phyloP scores from a whole-genome alignment of 2,888 invertebrate genomes.

The Lithophane leautieri region DNA sequence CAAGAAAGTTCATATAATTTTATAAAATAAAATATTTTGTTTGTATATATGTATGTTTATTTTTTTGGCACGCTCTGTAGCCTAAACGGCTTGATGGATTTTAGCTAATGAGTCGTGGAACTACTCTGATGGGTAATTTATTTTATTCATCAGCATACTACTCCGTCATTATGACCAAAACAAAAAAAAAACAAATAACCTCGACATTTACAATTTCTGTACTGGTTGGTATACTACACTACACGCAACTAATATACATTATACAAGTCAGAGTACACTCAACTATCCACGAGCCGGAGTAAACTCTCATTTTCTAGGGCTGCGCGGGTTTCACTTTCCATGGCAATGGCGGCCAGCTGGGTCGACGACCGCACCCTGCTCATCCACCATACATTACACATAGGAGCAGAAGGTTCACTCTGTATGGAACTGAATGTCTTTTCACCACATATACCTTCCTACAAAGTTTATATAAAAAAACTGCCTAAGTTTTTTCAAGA shows the following conservation, averaged over 20 bases:
- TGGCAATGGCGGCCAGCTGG: constrained; percentile 45
- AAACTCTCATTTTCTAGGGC: constrained; percentile 67
- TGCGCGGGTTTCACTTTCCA: constrained; percentile 65
- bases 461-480: neutral
- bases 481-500: too few species aligned
- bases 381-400: constrained; percentile 26
- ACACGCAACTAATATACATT: neutral
- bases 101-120: too few species aligned
- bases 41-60: too few species aligned
- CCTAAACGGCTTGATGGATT: too few species aligned
- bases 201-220: neutral
- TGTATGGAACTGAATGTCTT: too few species aligned
- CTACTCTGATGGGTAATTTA: too few species aligned
- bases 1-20: neutral
- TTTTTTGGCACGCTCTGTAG: too few species aligned
- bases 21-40: neutral
- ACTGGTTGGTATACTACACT: neutral
- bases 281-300: constrained; percentile 14
- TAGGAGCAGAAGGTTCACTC: constrained; percentile 39
- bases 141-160: neutral
- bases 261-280: constrained; percentile 14
- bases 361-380: constrained; percentile 58
- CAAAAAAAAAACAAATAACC: neutral
- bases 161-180: neutral
- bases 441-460: neutral